Evolutionary conservation across 2,113 vertebrate genomes (phyloP).

Genomic region (Pipa parva): DNA sequence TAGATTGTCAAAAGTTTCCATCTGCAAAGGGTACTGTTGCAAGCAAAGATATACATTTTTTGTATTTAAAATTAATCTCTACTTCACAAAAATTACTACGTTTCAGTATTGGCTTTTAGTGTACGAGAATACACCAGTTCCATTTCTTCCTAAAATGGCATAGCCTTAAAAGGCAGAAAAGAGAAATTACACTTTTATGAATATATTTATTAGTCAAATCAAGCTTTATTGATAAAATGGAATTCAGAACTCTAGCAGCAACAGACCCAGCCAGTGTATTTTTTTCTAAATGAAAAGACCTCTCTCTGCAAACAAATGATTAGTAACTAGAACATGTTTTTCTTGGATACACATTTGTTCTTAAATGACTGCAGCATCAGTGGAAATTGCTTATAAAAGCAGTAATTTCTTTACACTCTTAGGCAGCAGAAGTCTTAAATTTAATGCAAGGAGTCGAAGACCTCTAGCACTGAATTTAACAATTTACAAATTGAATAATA

Average conservation of each 20-base stretch:
- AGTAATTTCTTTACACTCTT: neutral
- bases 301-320: slow-evolving; percentile 47
- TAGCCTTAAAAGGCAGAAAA: slow-evolving; percentile 57
- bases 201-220: slow-evolving; percentile 75
- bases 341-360: slow-evolving; percentile 23
- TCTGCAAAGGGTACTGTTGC: slow-evolving; percentile 48
- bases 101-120: slow-evolving; percentile 58
- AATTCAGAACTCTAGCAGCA: slow-evolving; percentile 74
- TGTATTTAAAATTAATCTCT: slow-evolving; percentile 55
- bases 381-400: slow-evolving; percentile 11
- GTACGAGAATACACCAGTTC: slow-evolving; percentile 59
- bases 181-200: slow-evolving; percentile 70
- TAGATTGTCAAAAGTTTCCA: slow-evolving; percentile 59
- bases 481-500: slow-evolving; percentile 8
- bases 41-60: slow-evolving; percentile 52
- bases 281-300: slow-evolving; percentile 53
- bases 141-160: slow-evolving; percentile 57
- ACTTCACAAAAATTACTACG: too few relatives aligned
- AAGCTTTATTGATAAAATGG: slow-evolving; percentile 83
- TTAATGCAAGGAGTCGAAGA: neutral
- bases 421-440: neutral
- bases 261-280: slow-evolving; percentile 70
- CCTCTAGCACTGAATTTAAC: slow-evolving; percentile 1
- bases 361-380: slow-evolving; percentile 11
- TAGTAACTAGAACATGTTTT: slow-evolving; percentile 30